phyloP scores from a whole-genome alignment of 2,113 vertebrate species.

The Turdus rufiventris region DNA sequence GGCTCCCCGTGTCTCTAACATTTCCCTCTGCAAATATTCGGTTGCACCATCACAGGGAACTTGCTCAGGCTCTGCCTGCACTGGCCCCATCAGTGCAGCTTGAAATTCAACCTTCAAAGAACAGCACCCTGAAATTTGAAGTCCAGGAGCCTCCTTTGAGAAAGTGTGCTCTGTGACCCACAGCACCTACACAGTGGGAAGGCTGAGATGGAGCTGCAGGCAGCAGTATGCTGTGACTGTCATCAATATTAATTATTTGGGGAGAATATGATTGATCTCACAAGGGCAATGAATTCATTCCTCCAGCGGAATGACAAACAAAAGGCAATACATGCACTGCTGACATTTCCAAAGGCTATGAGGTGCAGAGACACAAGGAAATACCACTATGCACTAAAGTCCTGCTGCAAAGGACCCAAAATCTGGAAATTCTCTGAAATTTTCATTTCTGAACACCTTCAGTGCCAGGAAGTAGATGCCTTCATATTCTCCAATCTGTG shows the following conservation, averaged over 20 bases:
- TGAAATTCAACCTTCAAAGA: neutral
- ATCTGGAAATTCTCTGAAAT: neutral
- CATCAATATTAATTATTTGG: conserved; percentile 56
- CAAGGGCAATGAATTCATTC: conserved; percentile 18
- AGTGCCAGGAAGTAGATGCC: neutral
- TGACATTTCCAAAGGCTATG: conserved; percentile 56
- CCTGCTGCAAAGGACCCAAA: neutral
- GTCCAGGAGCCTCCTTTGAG: neutral
- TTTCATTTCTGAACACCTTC: neutral
- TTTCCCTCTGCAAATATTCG: neutral
- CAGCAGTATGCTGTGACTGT: neutral
- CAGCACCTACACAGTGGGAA: neutral
- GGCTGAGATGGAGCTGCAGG: neutral
- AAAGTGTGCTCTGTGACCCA: neutral
- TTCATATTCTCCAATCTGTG: neutral
- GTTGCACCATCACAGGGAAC: neutral
- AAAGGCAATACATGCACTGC: neutral
- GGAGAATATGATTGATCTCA: conserved; percentile 42
- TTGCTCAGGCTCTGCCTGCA: neutral
- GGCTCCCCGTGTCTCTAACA: neutral
- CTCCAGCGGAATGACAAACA: conserved; percentile 42
- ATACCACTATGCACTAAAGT: neutral
- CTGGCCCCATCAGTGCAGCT: neutral
- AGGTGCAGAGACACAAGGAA: neutral
- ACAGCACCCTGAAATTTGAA: neutral